Percentiles rank a stretch among this genome's conserved stretches.
phyloP scores from a whole-genome alignment of 2,797 vertebrate species.

The Brachyalestes nurse region DNA sequence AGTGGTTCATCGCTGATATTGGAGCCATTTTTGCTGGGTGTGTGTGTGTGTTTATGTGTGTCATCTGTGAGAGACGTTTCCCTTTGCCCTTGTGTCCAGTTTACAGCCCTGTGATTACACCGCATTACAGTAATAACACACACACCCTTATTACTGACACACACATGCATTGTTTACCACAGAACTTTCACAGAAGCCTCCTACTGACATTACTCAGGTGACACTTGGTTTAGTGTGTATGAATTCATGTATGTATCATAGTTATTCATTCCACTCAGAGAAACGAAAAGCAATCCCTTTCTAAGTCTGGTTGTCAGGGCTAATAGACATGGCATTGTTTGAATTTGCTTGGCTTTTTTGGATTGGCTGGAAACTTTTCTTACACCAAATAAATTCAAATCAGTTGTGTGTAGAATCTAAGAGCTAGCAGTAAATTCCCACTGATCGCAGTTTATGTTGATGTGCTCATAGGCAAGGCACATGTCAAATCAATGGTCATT shows the following conservation, averaged over 20 bases:
- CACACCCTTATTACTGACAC: background rate
- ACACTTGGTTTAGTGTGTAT: background rate
- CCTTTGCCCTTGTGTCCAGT: background rate
- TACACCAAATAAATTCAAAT: too few species aligned
- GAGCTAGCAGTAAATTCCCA: too few species aligned
- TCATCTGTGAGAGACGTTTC: background rate
- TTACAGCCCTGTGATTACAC: background rate
- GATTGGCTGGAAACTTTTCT: background rate
- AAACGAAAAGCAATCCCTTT: background rate
- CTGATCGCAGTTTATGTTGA: background rate
- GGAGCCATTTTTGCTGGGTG: slow-evolving; percentile 92
- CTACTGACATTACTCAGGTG: background rate
- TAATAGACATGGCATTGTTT: background rate
- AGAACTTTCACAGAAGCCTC: background rate
- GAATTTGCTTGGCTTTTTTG: too few species aligned
- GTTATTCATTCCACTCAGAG: background rate
- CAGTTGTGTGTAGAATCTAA: too few species aligned
- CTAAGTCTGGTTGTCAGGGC: background rate
- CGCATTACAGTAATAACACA: background rate
- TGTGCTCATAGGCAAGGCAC: background rate
- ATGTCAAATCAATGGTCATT: too few species aligned
- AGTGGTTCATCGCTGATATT: slow-evolving; percentile 91
- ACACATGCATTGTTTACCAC: background rate
- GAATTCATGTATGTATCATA: background rate
- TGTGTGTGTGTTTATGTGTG: slow-evolving; percentile 58